Percentiles rank a stretch among this genome's conserved stretches.
Conservation (phyloP, 2,888 invertebrate species). For the Hirtodrosophila histrioides region DNA sequence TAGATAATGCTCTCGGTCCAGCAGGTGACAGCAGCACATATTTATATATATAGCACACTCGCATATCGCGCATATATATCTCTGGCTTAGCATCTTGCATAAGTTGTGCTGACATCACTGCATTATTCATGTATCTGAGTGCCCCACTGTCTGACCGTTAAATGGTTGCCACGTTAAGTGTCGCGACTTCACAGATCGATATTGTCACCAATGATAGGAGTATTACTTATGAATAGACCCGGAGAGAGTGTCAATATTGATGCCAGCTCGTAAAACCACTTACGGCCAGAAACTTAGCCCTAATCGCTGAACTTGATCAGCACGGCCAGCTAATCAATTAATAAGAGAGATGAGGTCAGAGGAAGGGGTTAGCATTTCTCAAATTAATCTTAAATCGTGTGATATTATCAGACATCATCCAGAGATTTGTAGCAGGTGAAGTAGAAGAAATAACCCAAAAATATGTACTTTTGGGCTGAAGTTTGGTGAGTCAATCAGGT, state of each 20-base stretch:
- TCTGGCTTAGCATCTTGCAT: constrained; percentile 52
- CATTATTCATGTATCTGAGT: constrained; percentile 65
- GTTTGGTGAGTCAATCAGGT: too few species aligned
- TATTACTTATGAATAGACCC: not conserved
- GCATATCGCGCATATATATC: constrained; percentile 29
- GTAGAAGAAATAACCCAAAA: too few species aligned
- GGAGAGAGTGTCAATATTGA: constrained; percentile 48
- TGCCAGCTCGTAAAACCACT: constrained; percentile 35
- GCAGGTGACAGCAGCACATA: constrained; percentile 14
- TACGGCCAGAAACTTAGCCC: constrained; percentile 23
- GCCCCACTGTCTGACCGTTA: constrained; percentile 43
- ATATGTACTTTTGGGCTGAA: too few species aligned
- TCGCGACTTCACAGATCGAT: constrained; percentile 17
- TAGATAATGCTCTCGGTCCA: constrained; percentile 55
- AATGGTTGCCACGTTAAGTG: constrained; percentile 14
- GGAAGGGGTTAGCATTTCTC: not conserved
- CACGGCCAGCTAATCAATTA: constrained; percentile 50
- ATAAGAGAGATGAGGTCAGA: not conserved
- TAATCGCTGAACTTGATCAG: constrained; percentile 44
- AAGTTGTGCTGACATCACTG: constrained; percentile 59
- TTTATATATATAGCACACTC: not conserved
- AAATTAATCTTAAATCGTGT: not conserved
- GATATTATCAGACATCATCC: too few species aligned
- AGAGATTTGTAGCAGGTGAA: too few species aligned
- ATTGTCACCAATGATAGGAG: too few species aligned